Base-by-base conservation (phyloP, 2,888 invertebrate species). In the Stramonita haemastoma region DNA sequence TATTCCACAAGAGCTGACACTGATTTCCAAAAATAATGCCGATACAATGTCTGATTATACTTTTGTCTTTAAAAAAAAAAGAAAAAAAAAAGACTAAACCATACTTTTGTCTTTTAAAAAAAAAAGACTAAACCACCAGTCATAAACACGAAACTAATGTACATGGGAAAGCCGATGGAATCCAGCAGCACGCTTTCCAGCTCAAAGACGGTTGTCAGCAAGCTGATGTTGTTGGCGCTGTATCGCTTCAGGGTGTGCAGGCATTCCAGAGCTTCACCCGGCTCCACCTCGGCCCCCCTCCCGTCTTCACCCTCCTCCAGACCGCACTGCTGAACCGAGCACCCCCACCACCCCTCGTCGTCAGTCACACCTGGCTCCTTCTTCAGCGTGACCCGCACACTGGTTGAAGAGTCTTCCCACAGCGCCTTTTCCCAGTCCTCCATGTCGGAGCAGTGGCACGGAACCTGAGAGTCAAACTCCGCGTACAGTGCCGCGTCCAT, bases 381-480 rank as follows among this genome's bases (percentile, higher is more conserved):
- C 87, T 90, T 90, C 60, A 91, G 77, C 0, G 26, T 26, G 70
- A 87, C 87, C 66, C 90, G 70, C 19, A 57, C 70, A 36, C 77
- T 34, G 1, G 86, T 84, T 6, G 87, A 56, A 4, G 90, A 86
- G n/a, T 91, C 90, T 34, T 70, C 87, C 70, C 90, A 29, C 6
- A 90, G 88, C 15, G 89, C 60, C 17, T 60, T 89, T 84, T 91
- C 91, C 91, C 90, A 90, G 34, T 89, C 89, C 32, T 89, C 91
- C 77, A 66, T 85, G n/a, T 90, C 90, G 17, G 73, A 60, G 46
- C 84, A 56, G 73, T 90, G 88, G 56, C 91, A 91, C 13, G 90
- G 88, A 1, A 90, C 79, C 86, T 89, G 89, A 6, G 91, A 91
- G 56, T 91, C 90, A 85, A 91, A 91, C 87, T 91, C 87, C 5